phyloP scores from a whole-genome alignment of 2,888 invertebrate species.

The Agrochola lychnidis region DNA sequence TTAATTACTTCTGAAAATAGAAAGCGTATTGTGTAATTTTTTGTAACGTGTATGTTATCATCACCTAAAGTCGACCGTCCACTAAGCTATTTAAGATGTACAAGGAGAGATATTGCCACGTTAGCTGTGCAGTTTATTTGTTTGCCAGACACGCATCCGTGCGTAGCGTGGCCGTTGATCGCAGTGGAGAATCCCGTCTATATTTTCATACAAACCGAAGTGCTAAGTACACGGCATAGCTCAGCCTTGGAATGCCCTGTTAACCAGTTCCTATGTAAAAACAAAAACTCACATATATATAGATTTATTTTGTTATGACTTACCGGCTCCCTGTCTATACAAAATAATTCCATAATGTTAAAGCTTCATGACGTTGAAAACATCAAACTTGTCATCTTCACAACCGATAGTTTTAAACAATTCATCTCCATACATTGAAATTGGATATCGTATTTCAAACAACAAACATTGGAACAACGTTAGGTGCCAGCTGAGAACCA shows the following conservation, averaged over 20 bases:
- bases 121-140: not conserved
- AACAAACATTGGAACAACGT: slow-evolving; percentile 28
- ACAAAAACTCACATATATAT: no score
- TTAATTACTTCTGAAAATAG: not conserved
- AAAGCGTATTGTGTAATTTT: not conserved
- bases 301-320: no score
- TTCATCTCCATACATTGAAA: slow-evolving; percentile 26
- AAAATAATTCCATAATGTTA: not conserved
- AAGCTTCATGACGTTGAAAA: not conserved
- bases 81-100: not conserved
- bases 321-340: not conserved
- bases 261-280: not conserved
- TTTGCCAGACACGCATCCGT: not conserved
- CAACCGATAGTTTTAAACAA: slow-evolving; percentile 27
- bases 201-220: not conserved
- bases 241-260: no score
- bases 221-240: not conserved
- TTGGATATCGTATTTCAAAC: slow-evolving; percentile 42
- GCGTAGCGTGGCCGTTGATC: not conserved
- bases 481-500: slow-evolving; percentile 29
- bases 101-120: not conserved
- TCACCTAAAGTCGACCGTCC: not conserved
- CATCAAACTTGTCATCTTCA: slow-evolving; percentile 2
- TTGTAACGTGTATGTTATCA: not conserved
- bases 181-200: not conserved